phyloP scores from a whole-genome alignment of 2,888 invertebrate genomes.

The Eupithecia inturbata region DNA sequence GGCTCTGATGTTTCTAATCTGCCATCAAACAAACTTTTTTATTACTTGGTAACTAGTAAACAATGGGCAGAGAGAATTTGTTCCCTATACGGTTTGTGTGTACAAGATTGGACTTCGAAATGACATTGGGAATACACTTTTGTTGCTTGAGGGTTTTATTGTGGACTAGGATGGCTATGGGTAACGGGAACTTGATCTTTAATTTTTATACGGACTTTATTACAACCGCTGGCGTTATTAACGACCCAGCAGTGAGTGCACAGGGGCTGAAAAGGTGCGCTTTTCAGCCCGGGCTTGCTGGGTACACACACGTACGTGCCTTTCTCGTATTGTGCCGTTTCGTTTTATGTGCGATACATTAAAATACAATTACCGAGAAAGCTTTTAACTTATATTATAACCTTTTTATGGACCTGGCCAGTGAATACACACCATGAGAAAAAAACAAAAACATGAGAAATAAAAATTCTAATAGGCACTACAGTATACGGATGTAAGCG shows the following conservation, averaged over 20 bases:
- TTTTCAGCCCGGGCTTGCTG: not conserved
- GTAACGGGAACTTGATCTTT: not conserved
- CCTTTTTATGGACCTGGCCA: not conserved
- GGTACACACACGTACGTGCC: not conserved
- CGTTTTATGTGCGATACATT: not conserved
- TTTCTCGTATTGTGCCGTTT: not conserved
- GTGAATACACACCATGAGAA: not conserved
- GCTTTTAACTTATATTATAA: not conserved
- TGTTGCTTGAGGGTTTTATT: slow-evolving; percentile 26
- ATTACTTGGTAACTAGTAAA: slow-evolving; percentile 76
- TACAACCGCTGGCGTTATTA: not conserved
- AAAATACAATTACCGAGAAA: not conserved
- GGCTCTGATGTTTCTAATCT: slow-evolving; percentile 71
- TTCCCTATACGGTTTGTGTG: slow-evolving; percentile 51
- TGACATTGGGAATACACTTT: slow-evolving; percentile 38
- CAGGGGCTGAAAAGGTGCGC: too few relatives aligned
- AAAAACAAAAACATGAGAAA: too few relatives aligned
- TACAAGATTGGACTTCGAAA: slow-evolving; percentile 42
- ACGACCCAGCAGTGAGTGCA: too few relatives aligned
- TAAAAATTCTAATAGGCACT: too few relatives aligned
- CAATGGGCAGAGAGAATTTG: slow-evolving; percentile 62
- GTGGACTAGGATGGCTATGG: not conserved
- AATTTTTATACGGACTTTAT: not conserved
- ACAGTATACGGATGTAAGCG: too few relatives aligned
- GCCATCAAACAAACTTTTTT: slow-evolving; percentile 76